Conservation (phyloP, 2,797 vertebrate species). For the Oreochromis mossambicus region DNA sequence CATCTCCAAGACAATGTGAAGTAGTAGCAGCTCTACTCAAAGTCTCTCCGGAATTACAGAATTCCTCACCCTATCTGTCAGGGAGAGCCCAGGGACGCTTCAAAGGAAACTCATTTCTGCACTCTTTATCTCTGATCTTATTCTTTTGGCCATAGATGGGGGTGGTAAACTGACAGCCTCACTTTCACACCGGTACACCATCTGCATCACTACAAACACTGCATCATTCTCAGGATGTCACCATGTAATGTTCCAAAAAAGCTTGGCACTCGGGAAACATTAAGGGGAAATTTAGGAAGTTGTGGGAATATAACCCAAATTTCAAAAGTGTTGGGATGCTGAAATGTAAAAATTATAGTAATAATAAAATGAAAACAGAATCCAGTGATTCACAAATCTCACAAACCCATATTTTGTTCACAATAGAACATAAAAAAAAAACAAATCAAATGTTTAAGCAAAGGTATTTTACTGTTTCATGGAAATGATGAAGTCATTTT, state of each 20-base stretch:
- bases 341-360: neutral
- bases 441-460: neutral
- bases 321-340: neutral
- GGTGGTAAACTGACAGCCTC: neutral
- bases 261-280: too few relatives aligned
- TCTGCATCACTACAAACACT: neutral
- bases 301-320: neutral
- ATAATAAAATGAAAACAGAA: neutral
- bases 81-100: neutral
- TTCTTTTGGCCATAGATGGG: neutral
- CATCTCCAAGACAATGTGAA: neutral
- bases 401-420: neutral
- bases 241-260: neutral
- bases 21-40: neutral
- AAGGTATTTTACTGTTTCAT: neutral
- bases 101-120: neutral
- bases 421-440: neutral
- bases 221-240: neutral
- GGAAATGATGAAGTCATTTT: neutral
- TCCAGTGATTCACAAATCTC: neutral
- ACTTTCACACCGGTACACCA: fast-evolving
- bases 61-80: neutral
- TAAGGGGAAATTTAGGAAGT: neutral
- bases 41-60: neutral
- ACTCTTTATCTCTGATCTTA: neutral